Evolutionary conservation across 2,113 vertebrate genomes (phyloP).

Genomic region (Sialia sialis): DNA sequence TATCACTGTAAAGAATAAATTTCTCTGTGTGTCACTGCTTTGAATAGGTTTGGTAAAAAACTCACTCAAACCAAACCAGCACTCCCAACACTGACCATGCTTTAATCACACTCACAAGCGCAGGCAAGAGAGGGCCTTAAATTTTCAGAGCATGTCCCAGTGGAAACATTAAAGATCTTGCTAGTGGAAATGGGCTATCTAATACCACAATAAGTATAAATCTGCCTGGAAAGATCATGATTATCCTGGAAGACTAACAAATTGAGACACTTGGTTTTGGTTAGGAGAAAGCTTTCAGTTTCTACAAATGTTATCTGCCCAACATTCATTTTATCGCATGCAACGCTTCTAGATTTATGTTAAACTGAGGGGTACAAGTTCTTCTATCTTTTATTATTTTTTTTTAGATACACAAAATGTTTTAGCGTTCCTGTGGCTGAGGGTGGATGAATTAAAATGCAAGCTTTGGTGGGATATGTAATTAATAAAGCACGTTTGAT

Average conservation of each 20-base stretch:
- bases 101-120: background rate
- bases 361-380: slow-evolving; percentile 10
- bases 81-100: background rate
- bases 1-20: background rate
- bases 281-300: slow-evolving; percentile 18
- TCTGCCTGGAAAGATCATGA: background rate
- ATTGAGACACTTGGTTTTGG: background rate
- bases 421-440: background rate
- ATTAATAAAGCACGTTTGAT: background rate
- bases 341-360: background rate
- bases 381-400: background rate
- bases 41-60: background rate
- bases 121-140: background rate
- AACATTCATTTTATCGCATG: background rate
- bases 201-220: background rate
- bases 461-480: background rate
- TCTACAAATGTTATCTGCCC: background rate
- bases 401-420: background rate
- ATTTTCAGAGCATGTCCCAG: background rate
- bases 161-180: background rate
- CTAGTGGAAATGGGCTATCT: background rate
- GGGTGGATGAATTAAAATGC: slow-evolving; percentile 16
- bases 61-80: background rate
- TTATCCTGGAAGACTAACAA: slow-evolving; percentile 4
- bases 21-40: background rate